A percentile compares a stretch with the other conserved stretches of the same genome.
Conservation (phyloP, 1,140 invertebrate genomes). For the Ylistrum balloti region DNA sequence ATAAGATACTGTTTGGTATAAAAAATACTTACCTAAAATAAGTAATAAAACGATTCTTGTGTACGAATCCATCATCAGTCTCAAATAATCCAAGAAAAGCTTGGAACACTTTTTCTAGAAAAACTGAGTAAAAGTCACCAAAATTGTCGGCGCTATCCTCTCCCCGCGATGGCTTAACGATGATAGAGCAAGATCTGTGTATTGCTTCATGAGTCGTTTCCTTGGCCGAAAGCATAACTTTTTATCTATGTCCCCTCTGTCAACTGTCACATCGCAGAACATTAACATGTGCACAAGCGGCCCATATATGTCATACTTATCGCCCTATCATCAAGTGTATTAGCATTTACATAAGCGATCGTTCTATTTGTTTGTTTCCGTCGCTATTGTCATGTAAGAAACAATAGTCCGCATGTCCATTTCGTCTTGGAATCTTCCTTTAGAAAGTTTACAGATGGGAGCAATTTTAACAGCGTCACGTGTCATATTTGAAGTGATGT, state of each 20-base stretch:
- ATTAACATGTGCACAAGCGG: constrained; percentile 27
- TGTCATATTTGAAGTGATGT: too few species aligned
- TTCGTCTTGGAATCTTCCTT: too few species aligned
- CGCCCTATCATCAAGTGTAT: constrained; percentile 15
- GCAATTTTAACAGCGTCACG: too few species aligned
- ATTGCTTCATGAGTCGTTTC: neutral
- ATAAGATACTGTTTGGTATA: too few species aligned
- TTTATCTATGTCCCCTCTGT: neutral
- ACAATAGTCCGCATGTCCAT: neutral
- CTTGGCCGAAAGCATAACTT: neutral
- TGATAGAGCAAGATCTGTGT: neutral
- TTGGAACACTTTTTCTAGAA: neutral
- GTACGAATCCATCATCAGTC: neutral
- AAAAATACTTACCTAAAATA: neutral
- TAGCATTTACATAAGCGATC: neutral
- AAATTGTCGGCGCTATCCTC: neutral
- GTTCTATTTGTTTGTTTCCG: neutral
- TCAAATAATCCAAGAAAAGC: neutral
- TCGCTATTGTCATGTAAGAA: neutral
- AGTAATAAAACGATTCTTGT: neutral
- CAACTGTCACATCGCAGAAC: neutral
- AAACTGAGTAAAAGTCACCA: neutral
- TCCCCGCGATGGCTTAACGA: neutral
- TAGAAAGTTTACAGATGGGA: too few species aligned
- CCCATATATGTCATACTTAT: constrained; percentile 24